Conservation (phyloP, 2,113 vertebrate species). For the Nestor notabilis region DNA sequence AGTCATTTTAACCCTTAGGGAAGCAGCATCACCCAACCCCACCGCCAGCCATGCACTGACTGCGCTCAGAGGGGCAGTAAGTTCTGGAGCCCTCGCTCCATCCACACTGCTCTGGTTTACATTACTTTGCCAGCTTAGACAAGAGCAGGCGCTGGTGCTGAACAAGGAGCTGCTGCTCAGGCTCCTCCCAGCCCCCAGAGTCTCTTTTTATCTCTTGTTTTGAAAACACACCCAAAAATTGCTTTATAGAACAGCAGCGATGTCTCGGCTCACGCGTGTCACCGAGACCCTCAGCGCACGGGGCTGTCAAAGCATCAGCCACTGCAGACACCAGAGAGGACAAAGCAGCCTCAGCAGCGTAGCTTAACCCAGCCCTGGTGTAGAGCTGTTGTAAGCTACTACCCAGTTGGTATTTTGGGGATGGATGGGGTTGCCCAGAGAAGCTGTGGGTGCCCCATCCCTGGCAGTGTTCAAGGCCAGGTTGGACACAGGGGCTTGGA, state of each 20-base stretch:
- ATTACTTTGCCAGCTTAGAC: background rate
- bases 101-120: background rate
- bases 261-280: background rate
- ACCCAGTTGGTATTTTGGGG: accelerated
- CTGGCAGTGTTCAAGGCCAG: background rate
- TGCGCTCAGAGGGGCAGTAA: background rate
- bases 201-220: background rate
- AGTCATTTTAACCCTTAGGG: background rate
- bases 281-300: background rate
- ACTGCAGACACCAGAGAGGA: background rate
- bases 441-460: background rate
- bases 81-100: background rate
- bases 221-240: background rate
- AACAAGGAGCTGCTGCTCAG: background rate
- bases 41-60: background rate
- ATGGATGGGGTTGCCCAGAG: background rate
- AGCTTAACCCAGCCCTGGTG: accelerated
- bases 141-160: background rate
- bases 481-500: background rate
- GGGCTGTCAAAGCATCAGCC: background rate
- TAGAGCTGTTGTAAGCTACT: background rate
- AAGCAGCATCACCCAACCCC: background rate
- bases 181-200: background rate
- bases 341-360: accelerated
- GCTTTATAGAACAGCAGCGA: background rate